These are phyloP conservation scores for Melopsittacus undulatus DNA, from an alignment of 2,797 vertebrate species.

Conservation along the genomic window DNA sequence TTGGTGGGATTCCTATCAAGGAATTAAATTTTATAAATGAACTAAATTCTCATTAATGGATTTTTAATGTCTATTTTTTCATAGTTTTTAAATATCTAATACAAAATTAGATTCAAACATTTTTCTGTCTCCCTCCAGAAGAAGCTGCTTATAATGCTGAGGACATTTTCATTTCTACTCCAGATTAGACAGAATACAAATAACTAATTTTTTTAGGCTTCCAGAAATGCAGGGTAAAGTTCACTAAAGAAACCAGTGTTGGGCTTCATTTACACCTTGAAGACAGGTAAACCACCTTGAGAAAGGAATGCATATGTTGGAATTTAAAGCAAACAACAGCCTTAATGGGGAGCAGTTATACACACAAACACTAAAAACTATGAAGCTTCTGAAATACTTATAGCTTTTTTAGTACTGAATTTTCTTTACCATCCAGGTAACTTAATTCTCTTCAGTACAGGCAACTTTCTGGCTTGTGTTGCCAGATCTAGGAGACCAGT, in stretches of 20 bases:
- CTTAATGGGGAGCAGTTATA: neutral
- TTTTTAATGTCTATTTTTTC: neutral
- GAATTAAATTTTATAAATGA: neutral
- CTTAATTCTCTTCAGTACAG: neutral
- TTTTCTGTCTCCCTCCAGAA: neutral
- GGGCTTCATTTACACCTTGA: neutral
- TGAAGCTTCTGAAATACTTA: neutral
- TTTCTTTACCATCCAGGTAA: neutral
- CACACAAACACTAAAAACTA: neutral
- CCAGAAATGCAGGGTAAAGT: neutral
- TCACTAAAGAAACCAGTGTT: neutral
- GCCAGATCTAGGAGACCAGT: neutral
- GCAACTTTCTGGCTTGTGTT: neutral
- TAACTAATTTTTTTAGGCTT: neutral
- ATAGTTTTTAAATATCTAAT: neutral
- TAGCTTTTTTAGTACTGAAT: rapidly evolving
- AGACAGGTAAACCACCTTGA: neutral
- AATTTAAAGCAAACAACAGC: neutral
- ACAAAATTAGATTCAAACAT: neutral
- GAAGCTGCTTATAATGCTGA: neutral
- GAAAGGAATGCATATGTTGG: neutral
- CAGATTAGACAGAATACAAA: neutral
- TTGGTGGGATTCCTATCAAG: neutral
- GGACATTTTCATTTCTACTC: neutral
- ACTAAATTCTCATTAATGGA: neutral